A percentile compares a stretch with the other conserved stretches of the same genome.
These are phyloP conservation scores for Falcunculus frontatus DNA, from an alignment of 2,113 vertebrate species.

Conservation along the genomic window DNA sequence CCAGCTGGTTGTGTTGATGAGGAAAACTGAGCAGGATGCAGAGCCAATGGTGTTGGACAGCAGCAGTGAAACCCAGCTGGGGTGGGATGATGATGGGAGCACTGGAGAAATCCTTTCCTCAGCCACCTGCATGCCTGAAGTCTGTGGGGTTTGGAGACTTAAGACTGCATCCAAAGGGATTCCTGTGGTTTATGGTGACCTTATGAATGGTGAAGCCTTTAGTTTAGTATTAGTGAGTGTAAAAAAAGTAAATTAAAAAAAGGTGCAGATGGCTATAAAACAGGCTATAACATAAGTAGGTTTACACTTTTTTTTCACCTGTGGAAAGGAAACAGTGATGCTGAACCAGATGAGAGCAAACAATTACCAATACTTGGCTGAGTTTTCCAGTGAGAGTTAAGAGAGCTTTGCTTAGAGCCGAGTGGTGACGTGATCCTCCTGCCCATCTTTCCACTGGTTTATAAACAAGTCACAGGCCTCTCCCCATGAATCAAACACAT, in stretches of 20 bases:
- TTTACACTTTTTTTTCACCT: not conserved
- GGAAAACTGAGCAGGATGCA: not conserved
- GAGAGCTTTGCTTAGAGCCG: constrained; percentile 82
- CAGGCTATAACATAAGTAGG: not conserved
- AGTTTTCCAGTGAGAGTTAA: constrained; percentile 32
- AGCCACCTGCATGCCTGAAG: not conserved
- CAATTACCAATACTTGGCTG: constrained; percentile 47
- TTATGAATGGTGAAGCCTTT: constrained; percentile 5
- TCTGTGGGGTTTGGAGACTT: constrained; percentile 5
- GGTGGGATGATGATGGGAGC: not conserved
- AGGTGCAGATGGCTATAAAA: constrained; percentile 42
- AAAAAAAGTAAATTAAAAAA: constrained; percentile 40
- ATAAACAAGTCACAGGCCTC: constrained; percentile 88
- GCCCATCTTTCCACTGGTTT: constrained; percentile 86
- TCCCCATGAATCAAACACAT: constrained; percentile 91
- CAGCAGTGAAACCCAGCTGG: not conserved
- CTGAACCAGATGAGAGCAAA: constrained; percentile 50
- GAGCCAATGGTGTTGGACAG: not conserved
- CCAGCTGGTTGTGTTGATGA: not conserved
- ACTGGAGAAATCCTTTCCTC: not conserved
- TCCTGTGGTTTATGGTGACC: constrained; percentile 23
- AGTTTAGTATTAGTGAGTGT: not conserved
- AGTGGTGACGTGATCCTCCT: constrained; percentile 92
- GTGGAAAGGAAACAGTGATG: constrained; percentile 32
- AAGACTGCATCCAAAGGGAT: constrained; percentile 5